A percentile compares a stretch with the other conserved stretches of the same genome.
These are phyloP conservation scores for Atlantisia rogersi DNA, from an alignment of 2,113 vertebrate genomes.

Conservation along the genomic window DNA sequence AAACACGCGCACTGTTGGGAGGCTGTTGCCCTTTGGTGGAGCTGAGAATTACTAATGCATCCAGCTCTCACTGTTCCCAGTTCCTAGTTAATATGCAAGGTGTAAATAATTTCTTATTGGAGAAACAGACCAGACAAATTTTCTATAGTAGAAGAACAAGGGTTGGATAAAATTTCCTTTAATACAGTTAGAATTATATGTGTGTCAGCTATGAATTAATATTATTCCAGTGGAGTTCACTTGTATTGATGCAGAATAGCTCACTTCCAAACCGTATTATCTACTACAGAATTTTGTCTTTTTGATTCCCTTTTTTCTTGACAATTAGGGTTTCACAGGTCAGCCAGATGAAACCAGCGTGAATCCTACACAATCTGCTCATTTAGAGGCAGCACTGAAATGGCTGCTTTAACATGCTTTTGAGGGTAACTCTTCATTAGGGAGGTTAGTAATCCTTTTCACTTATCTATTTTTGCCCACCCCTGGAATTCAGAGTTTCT, in stretches of 20 bases:
- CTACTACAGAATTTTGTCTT: neutral
- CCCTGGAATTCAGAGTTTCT: neutral
- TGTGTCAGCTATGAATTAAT: neutral
- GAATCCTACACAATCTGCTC: neutral
- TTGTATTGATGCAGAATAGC: neutral
- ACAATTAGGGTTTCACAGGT: neutral
- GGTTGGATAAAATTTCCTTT: neutral
- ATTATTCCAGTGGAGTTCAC: neutral
- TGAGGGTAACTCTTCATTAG: neutral
- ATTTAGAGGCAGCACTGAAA: neutral
- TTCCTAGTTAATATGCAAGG: neutral
- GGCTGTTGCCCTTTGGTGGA: neutral
- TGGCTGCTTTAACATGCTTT: neutral
- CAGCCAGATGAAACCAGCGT: neutral
- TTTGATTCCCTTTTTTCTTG: neutral
- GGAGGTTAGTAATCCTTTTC: neutral
- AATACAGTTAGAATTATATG: neutral
- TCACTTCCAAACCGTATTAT: neutral
- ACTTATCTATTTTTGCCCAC: neutral
- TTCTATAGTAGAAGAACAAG: neutral
- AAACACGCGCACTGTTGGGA: neutral
- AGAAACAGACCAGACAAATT: neutral
- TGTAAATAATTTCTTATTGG: neutral
- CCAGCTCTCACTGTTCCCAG: neutral
- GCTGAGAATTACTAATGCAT: neutral